These are phyloP conservation scores for Drosophila lacteicornis DNA, from an alignment of 1,140 invertebrate genomes.

Conservation along the genomic window DNA sequence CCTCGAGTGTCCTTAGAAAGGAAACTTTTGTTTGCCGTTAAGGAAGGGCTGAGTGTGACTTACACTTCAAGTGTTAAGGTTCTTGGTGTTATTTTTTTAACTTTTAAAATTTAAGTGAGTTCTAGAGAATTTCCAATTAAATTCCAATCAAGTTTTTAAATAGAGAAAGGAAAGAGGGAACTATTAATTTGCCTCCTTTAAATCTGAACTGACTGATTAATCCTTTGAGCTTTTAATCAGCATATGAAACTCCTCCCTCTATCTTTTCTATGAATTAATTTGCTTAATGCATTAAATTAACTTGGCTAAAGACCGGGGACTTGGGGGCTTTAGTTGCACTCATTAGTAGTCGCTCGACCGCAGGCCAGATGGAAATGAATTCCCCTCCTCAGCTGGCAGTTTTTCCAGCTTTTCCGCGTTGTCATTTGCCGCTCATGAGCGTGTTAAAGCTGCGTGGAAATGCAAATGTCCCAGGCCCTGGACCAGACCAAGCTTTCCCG, in stretches of 20 bases:
- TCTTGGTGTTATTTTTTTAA: no score
- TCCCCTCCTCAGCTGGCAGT: neutral
- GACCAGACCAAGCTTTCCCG: conserved; percentile 21
- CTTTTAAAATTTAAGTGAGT: no score
- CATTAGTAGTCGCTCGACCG: conserved; percentile 48
- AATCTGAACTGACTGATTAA: neutral
- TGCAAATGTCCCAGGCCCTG: conserved; percentile 57
- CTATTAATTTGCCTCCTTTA: no score
- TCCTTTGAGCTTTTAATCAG: conserved; percentile 2
- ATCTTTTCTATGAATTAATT: conserved; percentile 25
- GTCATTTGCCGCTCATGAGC: conserved; percentile 67
- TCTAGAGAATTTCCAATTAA: neutral
- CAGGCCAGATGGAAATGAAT: conserved; percentile 38
- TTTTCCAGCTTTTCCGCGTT: conserved; percentile 9
- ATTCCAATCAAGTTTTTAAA: no score
- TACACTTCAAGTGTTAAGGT: neutral
- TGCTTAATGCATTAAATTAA: conserved; percentile 28
- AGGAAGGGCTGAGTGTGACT: conserved; percentile 7
- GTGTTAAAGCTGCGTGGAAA: conserved; percentile 70
- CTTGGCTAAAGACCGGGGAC: conserved; percentile 8
- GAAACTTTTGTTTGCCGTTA: conserved; percentile 17
- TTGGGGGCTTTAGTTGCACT: conserved; percentile 20
- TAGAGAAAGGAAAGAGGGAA: neutral
- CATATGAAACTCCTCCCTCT: neutral
- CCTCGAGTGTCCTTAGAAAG: conserved; percentile 36